Base-by-base conservation (phyloP, 1,140 invertebrate species). In the Orchestia grillus region DNA sequence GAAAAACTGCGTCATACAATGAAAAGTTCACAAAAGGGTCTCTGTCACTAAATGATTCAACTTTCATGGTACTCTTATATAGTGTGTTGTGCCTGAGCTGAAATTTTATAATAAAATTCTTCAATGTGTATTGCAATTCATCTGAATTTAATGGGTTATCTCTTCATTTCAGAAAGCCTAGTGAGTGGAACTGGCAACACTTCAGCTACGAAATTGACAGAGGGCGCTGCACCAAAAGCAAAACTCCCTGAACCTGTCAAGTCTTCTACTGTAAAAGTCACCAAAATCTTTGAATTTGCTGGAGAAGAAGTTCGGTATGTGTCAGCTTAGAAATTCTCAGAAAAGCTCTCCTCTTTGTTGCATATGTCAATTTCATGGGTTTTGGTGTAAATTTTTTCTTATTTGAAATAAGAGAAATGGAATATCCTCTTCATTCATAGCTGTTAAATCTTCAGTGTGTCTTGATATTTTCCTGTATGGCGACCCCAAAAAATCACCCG, bases 301-400 rank as follows among this genome's bases (percentile, higher is more conserved):
- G 96, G 96, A 57, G 96, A 96, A 95, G 96, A 96, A 96, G 96
- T 96, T 92, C 96, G 96, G 96, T 96, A 41, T 96, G 95, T 96
- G 16, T 87, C 41, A 15, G 43, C 41, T 90, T 3, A 42, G 23
- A 90, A 90, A 6, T 4, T 90, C 42, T 41, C 42, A 41, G 1
- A 16, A 42, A 16, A 4, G 3, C 8, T 44, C 42, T 42, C 15
- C 41, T 42, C 11, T 90, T 90, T 3, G 3, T 43, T 90, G 88
- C 88, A 90, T 90, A 42, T 90, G n/a, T 43, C 41, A 90, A 41
- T 77, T 77, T 77, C 47, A 53, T 19, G 19, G 19, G 6, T 53
- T 19, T 19, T 53, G 6, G 19, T 19, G 6, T 53, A 53, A 8
- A 8, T 53, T 19, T 53, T 53, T 8, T 53, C 47, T 8, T 53